These are phyloP conservation scores for Eupithecia subumbrata DNA, from an alignment of 2,888 invertebrate species.

Conservation along the genomic window DNA sequence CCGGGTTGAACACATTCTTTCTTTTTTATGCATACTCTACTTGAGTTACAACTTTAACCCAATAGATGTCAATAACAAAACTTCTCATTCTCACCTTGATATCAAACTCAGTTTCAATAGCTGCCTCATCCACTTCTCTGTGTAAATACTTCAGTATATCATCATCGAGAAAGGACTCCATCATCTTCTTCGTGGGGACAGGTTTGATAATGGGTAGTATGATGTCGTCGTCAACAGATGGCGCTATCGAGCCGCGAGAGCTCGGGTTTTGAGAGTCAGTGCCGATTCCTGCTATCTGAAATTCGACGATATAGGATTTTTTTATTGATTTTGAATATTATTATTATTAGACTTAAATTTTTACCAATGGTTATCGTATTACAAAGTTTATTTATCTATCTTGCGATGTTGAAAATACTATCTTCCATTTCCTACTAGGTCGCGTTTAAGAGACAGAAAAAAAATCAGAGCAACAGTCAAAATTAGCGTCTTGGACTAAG, in stretches of 20 bases:
- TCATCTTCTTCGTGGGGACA: constrained; percentile 56
- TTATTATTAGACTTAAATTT: too few relatives aligned
- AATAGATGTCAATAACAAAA: too few relatives aligned
- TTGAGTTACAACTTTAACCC: too few relatives aligned
- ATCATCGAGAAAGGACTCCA: constrained; percentile 82
- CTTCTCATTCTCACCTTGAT: constrained; percentile 74
- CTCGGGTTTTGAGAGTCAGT: constrained; percentile 88
- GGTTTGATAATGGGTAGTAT: constrained; percentile 61
- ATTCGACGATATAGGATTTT: not conserved
- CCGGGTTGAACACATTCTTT: too few relatives aligned
- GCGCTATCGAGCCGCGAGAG: constrained; percentile 86
- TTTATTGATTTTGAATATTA: too few relatives aligned
- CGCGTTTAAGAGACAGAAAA: too few relatives aligned
- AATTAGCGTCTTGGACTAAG: not conserved
- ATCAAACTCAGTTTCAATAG: constrained; percentile 88
- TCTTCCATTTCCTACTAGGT: too few relatives aligned
- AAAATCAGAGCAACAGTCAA: too few relatives aligned
- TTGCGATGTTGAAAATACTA: too few relatives aligned
- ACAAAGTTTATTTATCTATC: too few relatives aligned
- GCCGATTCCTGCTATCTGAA: constrained; percentile 84
- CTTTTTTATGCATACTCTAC: too few relatives aligned
- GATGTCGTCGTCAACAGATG: constrained; percentile 68
- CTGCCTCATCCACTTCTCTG: constrained; percentile 87
- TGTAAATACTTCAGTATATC: constrained; percentile 87
- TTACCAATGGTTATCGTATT: too few relatives aligned